Conservation (phyloP, 1,140 invertebrate species). For the Aphidius ervi region DNA sequence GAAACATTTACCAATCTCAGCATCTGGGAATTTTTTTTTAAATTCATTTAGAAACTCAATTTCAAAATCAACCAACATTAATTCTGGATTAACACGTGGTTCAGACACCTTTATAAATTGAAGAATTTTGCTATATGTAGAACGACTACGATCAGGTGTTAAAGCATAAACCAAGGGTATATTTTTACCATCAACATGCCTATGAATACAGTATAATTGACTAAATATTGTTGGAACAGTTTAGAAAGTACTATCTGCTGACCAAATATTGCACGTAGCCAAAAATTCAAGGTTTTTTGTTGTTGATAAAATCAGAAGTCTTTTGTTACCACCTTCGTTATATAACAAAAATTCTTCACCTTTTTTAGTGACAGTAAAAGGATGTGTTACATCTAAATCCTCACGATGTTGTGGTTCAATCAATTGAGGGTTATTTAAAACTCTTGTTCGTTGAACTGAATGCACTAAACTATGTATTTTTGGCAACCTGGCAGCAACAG, state of each 20-base stretch:
- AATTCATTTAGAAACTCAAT: slow-evolving; percentile 5
- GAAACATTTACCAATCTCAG: not conserved
- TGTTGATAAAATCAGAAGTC: slow-evolving; percentile 1
- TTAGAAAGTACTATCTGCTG: slow-evolving; percentile 24
- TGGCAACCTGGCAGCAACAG: slow-evolving; percentile 2
- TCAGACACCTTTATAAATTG: not conserved
- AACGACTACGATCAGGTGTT: slow-evolving; percentile 4
- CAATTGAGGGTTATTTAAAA: not conserved
- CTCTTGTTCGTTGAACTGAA: slow-evolving; percentile 3
- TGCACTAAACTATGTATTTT: not conserved
- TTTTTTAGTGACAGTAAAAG: not conserved
- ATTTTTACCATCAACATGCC: not conserved
- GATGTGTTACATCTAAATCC: not conserved
- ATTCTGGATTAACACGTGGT: slow-evolving; percentile 7
- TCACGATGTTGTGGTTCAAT: not conserved
- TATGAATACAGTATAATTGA: slow-evolving; percentile 25
- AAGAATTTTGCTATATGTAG: slow-evolving; percentile 8
- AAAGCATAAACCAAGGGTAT: slow-evolving; percentile 19
- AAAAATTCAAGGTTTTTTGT: slow-evolving; percentile 2
- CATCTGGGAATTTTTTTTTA: slow-evolving; percentile 2
- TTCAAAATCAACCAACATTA: slow-evolving; percentile 17
- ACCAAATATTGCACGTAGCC: slow-evolving; percentile 5
- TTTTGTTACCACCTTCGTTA: not conserved
- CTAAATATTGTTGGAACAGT: slow-evolving; percentile 16
- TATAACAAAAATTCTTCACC: slow-evolving; percentile 6